phyloP scores from a whole-genome alignment of 2,888 invertebrate genomes.

The Drosophila buzzatii region DNA sequence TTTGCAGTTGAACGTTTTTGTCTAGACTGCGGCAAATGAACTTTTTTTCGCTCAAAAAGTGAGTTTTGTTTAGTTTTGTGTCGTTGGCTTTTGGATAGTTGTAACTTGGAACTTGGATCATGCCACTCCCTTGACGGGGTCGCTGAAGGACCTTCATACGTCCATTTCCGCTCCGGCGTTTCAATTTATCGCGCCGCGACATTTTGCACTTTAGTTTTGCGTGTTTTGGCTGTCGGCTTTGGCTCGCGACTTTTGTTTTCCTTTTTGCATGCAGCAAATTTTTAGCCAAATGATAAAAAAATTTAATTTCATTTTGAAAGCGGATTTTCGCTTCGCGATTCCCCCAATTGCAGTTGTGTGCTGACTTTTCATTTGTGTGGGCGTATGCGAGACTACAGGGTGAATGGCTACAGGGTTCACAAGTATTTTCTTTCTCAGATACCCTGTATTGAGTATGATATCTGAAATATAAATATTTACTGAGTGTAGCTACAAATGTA shows the following conservation, averaged over 20 bases:
- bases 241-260: conserved; percentile 35
- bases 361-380: conserved; percentile 40
- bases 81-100: conserved; percentile 20
- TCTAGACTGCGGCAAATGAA: conserved; percentile 80
- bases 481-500: background rate
- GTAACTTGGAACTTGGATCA: conserved; percentile 19
- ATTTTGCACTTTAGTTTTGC: conserved; percentile 76
- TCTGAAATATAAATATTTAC: background rate
- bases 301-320: conserved; percentile 77
- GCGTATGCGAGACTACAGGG: conserved; percentile 11
- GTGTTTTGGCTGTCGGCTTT: conserved; percentile 43
- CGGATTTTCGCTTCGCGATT: conserved; percentile 66
- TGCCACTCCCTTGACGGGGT: conserved; percentile 23
- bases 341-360: conserved; percentile 33
- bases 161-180: conserved; percentile 57
- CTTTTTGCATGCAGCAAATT: conserved; percentile 64
- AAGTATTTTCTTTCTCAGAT: conserved; percentile 34
- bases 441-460: conserved; percentile 10
- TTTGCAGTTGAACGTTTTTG: conserved; percentile 71
- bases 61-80: conserved; percentile 64
- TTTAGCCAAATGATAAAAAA: conserved; percentile 75
- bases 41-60: conserved; percentile 70
- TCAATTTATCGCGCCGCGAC: conserved; percentile 77
- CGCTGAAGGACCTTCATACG: conserved; percentile 65
- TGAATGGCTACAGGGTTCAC: conserved; percentile 18